These are phyloP conservation scores for Noctuana brunneofusca DNA, from an alignment of 2,888 invertebrate genomes.

Conservation along the genomic window DNA sequence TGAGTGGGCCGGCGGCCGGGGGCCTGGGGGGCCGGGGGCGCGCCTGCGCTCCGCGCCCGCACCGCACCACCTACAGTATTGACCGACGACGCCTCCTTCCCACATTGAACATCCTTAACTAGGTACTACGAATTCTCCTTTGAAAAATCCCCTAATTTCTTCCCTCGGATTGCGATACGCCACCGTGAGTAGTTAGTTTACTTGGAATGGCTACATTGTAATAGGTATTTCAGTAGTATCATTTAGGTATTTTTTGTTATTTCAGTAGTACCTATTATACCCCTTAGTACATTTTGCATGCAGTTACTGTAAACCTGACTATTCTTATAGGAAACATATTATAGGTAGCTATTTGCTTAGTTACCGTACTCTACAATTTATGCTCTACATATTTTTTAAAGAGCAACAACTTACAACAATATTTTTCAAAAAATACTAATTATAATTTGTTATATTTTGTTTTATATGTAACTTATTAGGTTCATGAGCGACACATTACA, in stretches of 20 bases:
- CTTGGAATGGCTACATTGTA: constrained; percentile 12
- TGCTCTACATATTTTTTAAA: too few species aligned
- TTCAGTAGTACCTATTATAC: too few species aligned
- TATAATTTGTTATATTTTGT: too few species aligned
- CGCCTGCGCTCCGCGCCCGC: constrained; percentile 75
- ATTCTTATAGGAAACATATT: too few species aligned
- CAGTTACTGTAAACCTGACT: too few species aligned
- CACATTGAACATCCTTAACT: constrained; percentile 81
- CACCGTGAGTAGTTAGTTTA: constrained; percentile 18
- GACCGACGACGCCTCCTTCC: constrained; percentile 82
- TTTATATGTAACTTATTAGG: too few species aligned
- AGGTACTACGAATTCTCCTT: constrained; percentile 77
- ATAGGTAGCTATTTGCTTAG: too few species aligned
- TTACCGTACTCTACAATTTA: too few species aligned
- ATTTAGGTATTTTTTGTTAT: neutral
- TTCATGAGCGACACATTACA: too few species aligned
- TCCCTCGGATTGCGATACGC: constrained; percentile 68
- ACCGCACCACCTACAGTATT: constrained; percentile 80
- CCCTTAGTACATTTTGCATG: too few species aligned
- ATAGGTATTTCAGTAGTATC: neutral
- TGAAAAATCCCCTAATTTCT: constrained; percentile 77
- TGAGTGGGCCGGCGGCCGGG: constrained; percentile 65
- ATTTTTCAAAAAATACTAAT: too few species aligned
- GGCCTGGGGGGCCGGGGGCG: constrained; percentile 43
- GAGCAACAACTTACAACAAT: too few species aligned